phyloP scores from a whole-genome alignment of 2,113 vertebrate genomes.

The Ceyx cyanopectus region DNA sequence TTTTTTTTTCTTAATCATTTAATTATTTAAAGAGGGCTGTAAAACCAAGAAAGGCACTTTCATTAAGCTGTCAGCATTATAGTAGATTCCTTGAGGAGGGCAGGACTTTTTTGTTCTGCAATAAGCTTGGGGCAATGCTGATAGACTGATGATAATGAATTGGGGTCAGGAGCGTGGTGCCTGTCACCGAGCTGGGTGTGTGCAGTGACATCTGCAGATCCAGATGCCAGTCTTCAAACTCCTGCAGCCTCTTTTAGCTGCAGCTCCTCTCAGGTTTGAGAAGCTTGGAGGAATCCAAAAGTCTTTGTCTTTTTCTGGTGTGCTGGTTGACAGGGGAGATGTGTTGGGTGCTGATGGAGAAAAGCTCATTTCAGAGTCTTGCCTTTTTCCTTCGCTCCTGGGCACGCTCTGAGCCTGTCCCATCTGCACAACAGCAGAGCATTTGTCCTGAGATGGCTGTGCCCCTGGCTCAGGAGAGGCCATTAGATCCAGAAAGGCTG shows the following conservation, averaged over 20 bases:
- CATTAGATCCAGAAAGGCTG: neutral
- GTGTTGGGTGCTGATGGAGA: neutral
- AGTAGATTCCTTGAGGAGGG: slow-evolving; percentile 67
- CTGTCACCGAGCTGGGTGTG: slow-evolving; percentile 40
- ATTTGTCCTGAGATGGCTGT: neutral
- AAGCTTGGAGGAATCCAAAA: neutral
- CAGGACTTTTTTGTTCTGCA: slow-evolving; percentile 69
- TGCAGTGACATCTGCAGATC: slow-evolving; percentile 24
- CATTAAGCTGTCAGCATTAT: slow-evolving; percentile 72
- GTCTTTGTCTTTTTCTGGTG: neutral
- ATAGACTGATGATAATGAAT: slow-evolving; percentile 67
- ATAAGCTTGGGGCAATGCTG: slow-evolving; percentile 59
- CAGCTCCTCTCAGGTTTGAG: neutral
- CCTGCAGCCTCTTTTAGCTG: neutral
- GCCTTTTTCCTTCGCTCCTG: neutral
- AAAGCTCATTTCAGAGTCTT: neutral
- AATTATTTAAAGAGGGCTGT: slow-evolving; percentile 72
- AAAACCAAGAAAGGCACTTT: slow-evolving; percentile 67
- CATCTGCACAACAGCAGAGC: neutral
- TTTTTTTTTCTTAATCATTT: slow-evolving; percentile 72
- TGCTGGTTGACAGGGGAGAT: neutral
- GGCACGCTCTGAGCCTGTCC: neutral
- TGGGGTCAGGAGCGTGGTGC: slow-evolving; percentile 44
- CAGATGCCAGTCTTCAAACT: neutral
- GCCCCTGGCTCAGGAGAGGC: neutral